Evolutionary conservation across 2,113 vertebrate species (phyloP).

Genomic region (Amazona guildingii): DNA sequence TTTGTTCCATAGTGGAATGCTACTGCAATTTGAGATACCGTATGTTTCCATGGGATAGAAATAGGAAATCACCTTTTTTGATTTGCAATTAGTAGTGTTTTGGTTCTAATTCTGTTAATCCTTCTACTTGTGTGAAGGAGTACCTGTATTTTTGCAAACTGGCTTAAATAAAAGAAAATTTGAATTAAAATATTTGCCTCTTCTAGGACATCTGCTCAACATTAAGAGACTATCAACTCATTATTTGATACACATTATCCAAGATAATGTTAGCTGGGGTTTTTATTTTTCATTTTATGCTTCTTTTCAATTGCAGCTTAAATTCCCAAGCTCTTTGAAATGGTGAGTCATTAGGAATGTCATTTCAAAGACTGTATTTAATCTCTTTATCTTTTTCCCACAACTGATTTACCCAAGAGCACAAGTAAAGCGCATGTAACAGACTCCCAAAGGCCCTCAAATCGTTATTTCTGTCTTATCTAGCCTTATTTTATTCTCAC

Average conservation of each 20-base stretch:
- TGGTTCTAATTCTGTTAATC: neutral
- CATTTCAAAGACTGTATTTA: constrained; percentile 49
- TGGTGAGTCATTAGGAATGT: constrained; percentile 51
- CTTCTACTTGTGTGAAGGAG: neutral
- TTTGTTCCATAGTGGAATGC: neutral
- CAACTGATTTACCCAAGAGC: constrained; percentile 52
- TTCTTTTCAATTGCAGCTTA: constrained; percentile 11
- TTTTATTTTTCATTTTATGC: neutral
- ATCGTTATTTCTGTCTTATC: neutral
- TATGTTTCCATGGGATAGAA: neutral
- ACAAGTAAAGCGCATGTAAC: neutral
- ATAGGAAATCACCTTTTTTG: neutral
- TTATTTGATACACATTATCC: constrained; percentile 15
- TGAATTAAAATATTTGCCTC: neutral
- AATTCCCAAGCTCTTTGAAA: constrained; percentile 52
- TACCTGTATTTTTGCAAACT: neutral
- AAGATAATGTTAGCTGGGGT: neutral
- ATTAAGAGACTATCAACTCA: neutral
- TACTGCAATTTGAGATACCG: neutral
- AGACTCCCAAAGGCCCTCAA: neutral
- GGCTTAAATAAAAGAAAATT: neutral
- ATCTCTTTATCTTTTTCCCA: constrained; percentile 64
- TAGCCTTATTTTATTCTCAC: constrained; percentile 6
- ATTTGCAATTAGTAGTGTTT: neutral
- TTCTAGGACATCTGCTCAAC: constrained; percentile 15